Percentiles rank a stretch among this genome's conserved stretches.
Evolutionary conservation across 2,113 vertebrate species (phyloP).

Genomic region (Dromaius novaehollandiae): DNA sequence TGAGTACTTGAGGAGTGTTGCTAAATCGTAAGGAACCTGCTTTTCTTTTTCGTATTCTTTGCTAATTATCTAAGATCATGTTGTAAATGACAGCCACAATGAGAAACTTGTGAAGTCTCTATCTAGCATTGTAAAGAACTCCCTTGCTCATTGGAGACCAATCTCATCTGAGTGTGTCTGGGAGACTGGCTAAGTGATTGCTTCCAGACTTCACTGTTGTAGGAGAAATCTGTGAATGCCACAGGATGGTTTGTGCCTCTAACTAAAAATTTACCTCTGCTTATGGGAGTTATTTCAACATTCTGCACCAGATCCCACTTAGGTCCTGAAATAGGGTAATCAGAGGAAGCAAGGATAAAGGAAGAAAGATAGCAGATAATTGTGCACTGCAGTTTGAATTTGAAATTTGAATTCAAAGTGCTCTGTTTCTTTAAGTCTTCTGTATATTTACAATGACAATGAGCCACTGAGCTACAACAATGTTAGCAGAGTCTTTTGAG

Average conservation of each 20-base stretch:
- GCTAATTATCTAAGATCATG: not conserved
- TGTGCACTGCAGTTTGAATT: not conserved
- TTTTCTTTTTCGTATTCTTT: not conserved
- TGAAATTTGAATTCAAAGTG: not conserved
- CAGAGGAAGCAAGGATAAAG: not conserved
- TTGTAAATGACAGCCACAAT: not conserved
- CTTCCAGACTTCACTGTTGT: not conserved
- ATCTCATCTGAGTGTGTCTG: not conserved
- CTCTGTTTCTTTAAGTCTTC: not conserved
- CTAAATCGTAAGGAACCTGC: conserved; percentile 78
- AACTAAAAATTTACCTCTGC: not conserved
- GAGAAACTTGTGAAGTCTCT: not conserved
- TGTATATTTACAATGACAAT: not conserved
- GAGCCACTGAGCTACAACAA: not conserved
- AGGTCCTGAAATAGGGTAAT: not conserved
- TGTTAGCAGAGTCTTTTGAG: not conserved
- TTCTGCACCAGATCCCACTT: not conserved
- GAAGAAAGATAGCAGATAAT: not conserved
- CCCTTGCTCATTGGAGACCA: not conserved
- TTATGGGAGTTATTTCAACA: not conserved
- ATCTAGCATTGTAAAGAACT: not conserved
- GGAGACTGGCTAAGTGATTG: not conserved
- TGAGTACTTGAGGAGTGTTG: conserved; percentile 79
- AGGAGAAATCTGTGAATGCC: not conserved
- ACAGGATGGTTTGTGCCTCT: not conserved